A percentile compares a stretch with the other conserved stretches of the same genome.
Conservation (phyloP, 2,888 invertebrate species). For the Nomada ruficornis region DNA sequence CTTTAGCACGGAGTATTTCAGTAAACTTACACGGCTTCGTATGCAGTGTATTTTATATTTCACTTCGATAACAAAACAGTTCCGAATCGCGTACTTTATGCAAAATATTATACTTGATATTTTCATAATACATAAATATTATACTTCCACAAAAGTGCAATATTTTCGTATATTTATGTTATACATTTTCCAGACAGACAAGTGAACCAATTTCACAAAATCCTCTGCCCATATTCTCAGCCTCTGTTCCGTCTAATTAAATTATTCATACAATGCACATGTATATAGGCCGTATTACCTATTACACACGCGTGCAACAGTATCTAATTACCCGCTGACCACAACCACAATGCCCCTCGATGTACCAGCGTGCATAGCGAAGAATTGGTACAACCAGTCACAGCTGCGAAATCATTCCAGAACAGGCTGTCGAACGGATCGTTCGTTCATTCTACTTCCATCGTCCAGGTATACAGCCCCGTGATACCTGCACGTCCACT, state of each 20-base stretch:
- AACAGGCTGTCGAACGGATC: not conserved
- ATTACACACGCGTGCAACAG: slow-evolving; percentile 24
- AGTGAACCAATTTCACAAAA: not conserved
- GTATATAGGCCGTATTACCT: not conserved
- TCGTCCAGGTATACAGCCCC: not conserved
- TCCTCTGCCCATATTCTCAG: not conserved
- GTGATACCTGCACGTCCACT: slow-evolving; percentile 9
- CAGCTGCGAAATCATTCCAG: slow-evolving; percentile 12
- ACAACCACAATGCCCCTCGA: slow-evolving; percentile 8
- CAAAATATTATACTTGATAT: too few species aligned
- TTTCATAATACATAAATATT: too few species aligned
- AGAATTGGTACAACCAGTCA: not conserved
- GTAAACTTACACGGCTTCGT: too few species aligned
- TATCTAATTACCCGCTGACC: slow-evolving; percentile 21
- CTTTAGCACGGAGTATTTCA: too few species aligned
- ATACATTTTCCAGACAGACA: not conserved
- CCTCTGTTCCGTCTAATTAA: not conserved
- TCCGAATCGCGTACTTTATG: too few species aligned
- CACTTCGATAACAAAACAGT: too few species aligned
- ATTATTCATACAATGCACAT: not conserved
- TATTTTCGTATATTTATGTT: too few species aligned
- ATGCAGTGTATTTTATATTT: too few species aligned
- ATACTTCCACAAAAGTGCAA: too few species aligned
- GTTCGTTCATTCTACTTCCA: slow-evolving; percentile 6
- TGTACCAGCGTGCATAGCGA: not conserved